phyloP scores from a whole-genome alignment of 2,888 invertebrate genomes.

The Aricia artaxerxes region DNA sequence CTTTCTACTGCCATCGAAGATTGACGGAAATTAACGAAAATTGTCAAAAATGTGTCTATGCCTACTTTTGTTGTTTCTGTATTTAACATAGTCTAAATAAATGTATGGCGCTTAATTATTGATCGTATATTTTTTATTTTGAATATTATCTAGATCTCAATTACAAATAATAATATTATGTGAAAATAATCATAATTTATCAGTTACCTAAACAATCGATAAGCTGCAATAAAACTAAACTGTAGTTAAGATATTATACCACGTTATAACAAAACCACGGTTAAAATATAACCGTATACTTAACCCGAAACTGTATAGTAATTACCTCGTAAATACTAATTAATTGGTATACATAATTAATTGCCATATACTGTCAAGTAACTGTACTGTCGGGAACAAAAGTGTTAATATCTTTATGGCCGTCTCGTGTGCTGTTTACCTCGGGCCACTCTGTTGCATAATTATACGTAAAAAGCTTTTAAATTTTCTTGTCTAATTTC shows the following conservation, averaged over 20 bases:
- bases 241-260: not conserved
- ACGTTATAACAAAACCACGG: not conserved
- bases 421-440: not conserved
- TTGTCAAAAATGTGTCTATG: too few species aligned
- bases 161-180: too few species aligned
- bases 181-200: too few species aligned
- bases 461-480: not conserved
- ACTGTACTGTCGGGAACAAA: slow-evolving; percentile 36
- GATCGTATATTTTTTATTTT: not conserved
- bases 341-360: slow-evolving; percentile 49
- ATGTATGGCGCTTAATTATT: too few species aligned
- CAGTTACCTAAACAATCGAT: too few species aligned
- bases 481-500: not conserved
- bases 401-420: slow-evolving; percentile 23
- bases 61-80: too few species aligned
- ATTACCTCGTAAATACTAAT: slow-evolving; percentile 50
- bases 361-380: slow-evolving; percentile 47
- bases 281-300: not conserved
- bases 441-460: not conserved
- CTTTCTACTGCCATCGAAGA: too few species aligned
- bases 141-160: too few species aligned
- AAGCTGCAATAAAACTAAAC: not conserved
- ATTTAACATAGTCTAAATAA: too few species aligned
- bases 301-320: slow-evolving; percentile 35
- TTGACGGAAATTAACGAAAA: too few species aligned